Evolutionary conservation across 2,113 vertebrate species (phyloP).

Genomic region (Montifringilla adamsi): DNA sequence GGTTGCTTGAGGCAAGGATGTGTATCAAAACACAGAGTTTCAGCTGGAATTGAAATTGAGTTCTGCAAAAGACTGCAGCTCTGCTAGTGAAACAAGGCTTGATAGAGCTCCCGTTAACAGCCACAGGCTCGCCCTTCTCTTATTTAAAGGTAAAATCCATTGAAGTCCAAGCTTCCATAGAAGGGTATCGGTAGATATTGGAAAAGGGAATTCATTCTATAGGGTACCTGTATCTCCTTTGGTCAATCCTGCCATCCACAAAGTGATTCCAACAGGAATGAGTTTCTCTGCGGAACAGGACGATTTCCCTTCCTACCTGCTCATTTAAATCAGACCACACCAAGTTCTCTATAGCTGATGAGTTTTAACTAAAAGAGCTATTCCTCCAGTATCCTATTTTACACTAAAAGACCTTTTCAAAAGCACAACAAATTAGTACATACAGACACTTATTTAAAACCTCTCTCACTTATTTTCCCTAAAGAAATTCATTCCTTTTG

Average conservation of each 20-base stretch:
- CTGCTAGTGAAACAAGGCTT: not conserved
- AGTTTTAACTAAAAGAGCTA: not conserved
- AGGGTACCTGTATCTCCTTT: not conserved
- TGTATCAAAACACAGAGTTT: not conserved
- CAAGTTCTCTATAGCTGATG: rapidly evolving
- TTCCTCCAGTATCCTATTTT: not conserved
- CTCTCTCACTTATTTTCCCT: not conserved
- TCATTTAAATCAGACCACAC: not conserved
- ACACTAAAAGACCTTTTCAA: not conserved
- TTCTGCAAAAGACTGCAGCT: not conserved
- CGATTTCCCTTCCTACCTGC: not conserved
- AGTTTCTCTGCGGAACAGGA: not conserved
- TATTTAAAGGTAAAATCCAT: not conserved
- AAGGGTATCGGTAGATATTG: not conserved
- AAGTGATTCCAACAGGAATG: not conserved
- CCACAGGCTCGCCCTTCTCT: not conserved
- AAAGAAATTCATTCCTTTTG: not conserved
- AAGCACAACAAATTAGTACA: not conserved
- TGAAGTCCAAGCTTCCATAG: not conserved
- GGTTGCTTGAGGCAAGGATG: not conserved
- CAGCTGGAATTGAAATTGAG: not conserved
- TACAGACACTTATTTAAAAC: not conserved
- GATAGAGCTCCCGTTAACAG: not conserved
- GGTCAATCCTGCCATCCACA: not conserved
- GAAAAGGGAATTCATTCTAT: not conserved